phyloP scores from a whole-genome alignment of 92 coral and sea anemone species.

The Palythoa grandiflora region DNA sequence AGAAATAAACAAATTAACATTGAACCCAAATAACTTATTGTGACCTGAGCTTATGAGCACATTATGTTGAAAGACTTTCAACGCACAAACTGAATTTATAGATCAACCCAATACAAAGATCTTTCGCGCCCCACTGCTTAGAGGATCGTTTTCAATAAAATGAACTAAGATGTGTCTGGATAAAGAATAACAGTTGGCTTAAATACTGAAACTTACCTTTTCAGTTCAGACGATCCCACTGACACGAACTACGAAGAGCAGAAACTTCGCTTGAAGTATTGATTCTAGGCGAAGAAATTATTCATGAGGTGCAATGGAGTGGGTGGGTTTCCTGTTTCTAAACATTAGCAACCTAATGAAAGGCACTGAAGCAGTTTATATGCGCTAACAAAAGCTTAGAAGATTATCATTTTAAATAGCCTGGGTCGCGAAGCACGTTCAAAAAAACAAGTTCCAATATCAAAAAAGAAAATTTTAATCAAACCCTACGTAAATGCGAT shows the following conservation, averaged over 20 bases:
- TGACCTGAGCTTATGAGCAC: background rate
- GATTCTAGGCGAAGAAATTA: background rate
- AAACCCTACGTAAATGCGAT: too few species aligned
- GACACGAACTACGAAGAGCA: background rate
- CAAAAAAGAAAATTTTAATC: too few species aligned
- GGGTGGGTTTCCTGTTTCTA: slow-evolving; percentile 21
- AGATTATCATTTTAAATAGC: background rate
- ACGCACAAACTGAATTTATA: background rate
- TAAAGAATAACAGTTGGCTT: background rate
- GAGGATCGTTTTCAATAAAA: background rate
- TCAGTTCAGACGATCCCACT: background rate
- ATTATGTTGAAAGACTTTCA: background rate
- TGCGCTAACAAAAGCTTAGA: background rate
- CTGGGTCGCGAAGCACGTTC: background rate
- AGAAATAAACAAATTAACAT: background rate
- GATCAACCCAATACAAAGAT: too few species aligned
- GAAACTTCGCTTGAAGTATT: background rate
- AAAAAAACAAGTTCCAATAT: slow-evolving; percentile 14
- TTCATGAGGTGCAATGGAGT: background rate
- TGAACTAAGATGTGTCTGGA: background rate
- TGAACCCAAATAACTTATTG: background rate
- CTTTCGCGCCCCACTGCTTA: background rate
- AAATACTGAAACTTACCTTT: background rate
- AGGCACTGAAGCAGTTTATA: background rate
- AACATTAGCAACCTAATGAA: background rate